Evolutionary conservation across 2,888 invertebrate species (phyloP), one percentile per base, ranked within the genome.

Genomic region (Oscheius sp.): DNA sequence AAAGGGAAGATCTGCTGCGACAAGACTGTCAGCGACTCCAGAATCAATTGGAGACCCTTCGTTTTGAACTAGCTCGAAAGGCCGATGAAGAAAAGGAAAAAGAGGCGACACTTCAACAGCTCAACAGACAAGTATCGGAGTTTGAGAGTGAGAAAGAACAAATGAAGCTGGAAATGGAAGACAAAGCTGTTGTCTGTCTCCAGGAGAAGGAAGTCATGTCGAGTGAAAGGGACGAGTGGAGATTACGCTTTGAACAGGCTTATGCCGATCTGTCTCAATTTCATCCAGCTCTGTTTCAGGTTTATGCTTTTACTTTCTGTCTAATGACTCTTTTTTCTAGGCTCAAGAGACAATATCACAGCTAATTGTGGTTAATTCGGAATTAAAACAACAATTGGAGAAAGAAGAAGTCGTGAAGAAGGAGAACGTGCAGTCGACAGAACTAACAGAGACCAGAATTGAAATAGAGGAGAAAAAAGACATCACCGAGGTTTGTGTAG

Each of bases 191-290:
- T 12, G 49, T 41, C 41, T 17, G 41, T 14, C 41, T 41, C 4
- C 41, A 41, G 12, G 41, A 41, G 5, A 20, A 41, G 12, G 12
- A 17, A 41, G 12, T 2, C 41, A 14, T 26, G 28, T n/a, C 1
- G 50, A 50, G n/a, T 50, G 50, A 30, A 50, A 20, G n/a, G 50
- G 28, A 12, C 1, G 50, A 50, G n/a, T 50, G 50, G 50, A 50
- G 28, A 50, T 9, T n/a, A 2, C 24, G 28, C 2, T 50, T 50
- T 26, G 50, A 50, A 50, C 14, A 24, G 28, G 50, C 50, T 17
- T 50, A 50, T 9, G 24, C 50, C 9, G 50, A 50, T 50, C 50
- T 50, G 28, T 50, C 28, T 26, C 50, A 50, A 50, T 17, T 50
- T 20, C 50, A 50, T 26, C 28, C 50, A 50, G 50, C 50, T 50